Base-by-base conservation (phyloP, 2,797 vertebrate genomes). In the Decapterus maruadsi region DNA sequence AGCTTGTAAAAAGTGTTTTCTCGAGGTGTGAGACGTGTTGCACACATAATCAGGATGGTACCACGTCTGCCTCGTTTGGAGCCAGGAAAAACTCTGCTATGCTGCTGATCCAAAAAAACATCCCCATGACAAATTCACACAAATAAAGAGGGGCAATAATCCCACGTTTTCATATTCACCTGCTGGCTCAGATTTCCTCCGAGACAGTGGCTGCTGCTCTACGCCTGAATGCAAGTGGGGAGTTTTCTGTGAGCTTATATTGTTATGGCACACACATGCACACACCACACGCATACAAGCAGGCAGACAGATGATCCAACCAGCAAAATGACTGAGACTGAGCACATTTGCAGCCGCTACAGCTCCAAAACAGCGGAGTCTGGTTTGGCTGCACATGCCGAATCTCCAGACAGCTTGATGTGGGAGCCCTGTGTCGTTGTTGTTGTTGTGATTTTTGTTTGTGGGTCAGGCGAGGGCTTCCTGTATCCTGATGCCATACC, bases 401-500 rank as follows among this genome's bases (percentile, higher is more conserved):
- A 57, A 60, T 34, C 67, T 73, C 77, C 65, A 87, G 75, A 85
- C 74, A 59, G 77, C 59, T 79, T 84, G 80, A 87, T 85, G 82
- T 83, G 75, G 78, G 43, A 75, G 75, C 51, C 58, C 73, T 50
- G 38, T 69, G 80, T 80, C 65, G 64, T 65, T 56, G 38, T 65
- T 80, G 62, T 78, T 83, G 73, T 88, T 73, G 77, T 77, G 79
- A 64, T 85, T 89, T 82, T 80, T 85, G 72, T 70, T 82, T 80
- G 70, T 62, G 60, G 61, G 77, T 72, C 68, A 65, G 58, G 40
- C 55, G 20, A 77, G 31, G 29, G 75, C 81, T 88, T 91, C 81
- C 79, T 54, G 60, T 81, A 64, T 71, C 77, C 70, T 66, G n/a
- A 68, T 66, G 68, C 77, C 62, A 63, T 77, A 78, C 58, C 66